phyloP scores from a whole-genome alignment of 2,113 vertebrate genomes.

The Lampris megalopsis region DNA sequence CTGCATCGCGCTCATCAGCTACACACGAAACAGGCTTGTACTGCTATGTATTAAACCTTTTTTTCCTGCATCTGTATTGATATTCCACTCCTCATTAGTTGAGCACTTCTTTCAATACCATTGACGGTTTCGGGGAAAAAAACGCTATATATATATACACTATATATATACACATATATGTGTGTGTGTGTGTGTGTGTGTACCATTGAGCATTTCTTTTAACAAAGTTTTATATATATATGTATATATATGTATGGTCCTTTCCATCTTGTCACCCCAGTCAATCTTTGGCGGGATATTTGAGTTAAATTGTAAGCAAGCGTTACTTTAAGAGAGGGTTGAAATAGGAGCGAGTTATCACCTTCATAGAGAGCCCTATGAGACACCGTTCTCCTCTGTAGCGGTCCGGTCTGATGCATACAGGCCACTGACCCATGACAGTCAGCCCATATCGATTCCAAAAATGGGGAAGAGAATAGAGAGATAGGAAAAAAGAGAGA shows the following conservation, averaged over 20 bases:
- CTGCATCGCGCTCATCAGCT: no score
- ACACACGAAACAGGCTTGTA: no score
- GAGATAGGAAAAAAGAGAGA: constrained; percentile 24
- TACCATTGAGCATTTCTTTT: no score
- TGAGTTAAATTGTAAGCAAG: constrained; percentile 74
- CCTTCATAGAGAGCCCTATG: constrained; percentile 56
- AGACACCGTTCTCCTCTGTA: constrained; percentile 64
- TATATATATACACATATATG: no score
- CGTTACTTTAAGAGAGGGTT: constrained; percentile 66
- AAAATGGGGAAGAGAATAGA: constrained; percentile 61
- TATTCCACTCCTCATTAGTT: no score
- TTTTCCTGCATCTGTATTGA: no score
- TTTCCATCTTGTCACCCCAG: constrained; percentile 58
- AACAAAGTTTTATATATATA: no score
- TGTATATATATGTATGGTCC: constrained; percentile 38
- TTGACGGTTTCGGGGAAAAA: no score
- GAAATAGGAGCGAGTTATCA: constrained; percentile 73
- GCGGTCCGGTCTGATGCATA: constrained; percentile 60
- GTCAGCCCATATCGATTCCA: constrained; percentile 78
- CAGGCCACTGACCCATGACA: constrained; percentile 81
- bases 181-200: no score
- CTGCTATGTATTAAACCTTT: no score
- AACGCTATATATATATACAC: no score
- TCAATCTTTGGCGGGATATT: constrained; percentile 67
- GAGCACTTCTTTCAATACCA: no score